Evolutionary conservation across 2,888 invertebrate genomes (phyloP).

Genomic region (Pharmacophagus antenor): DNA sequence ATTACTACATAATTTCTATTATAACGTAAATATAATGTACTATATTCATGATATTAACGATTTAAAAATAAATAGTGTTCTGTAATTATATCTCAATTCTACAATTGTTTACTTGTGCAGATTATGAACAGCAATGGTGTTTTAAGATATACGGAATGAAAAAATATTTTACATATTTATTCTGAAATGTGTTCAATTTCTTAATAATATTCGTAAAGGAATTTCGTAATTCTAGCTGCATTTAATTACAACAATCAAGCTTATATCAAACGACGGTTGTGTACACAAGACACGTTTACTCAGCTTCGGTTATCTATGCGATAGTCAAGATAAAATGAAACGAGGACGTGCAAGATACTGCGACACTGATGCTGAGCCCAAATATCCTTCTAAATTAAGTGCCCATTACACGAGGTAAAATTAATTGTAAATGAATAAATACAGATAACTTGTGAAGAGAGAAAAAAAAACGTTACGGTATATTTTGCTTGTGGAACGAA

Average conservation of each 20-base stretch:
- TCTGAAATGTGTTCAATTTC: neutral
- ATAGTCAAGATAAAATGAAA: conserved; percentile 30
- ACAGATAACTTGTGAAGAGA: too few relatives aligned
- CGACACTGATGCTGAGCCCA: conserved; percentile 28
- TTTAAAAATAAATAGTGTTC: neutral
- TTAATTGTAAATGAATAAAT: conserved; percentile 1
- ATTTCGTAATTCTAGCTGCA: conserved; percentile 27
- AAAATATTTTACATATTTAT: too few relatives aligned
- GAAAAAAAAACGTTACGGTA: too few relatives aligned
- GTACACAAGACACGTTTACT: conserved; percentile 29
- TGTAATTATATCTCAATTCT: neutral
- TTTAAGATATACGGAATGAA: too few relatives aligned
- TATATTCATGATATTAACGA: neutral
- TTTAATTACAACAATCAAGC: conserved; percentile 32
- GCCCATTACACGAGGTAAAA: neutral
- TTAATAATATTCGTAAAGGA: conserved; percentile 4
- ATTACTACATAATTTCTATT: neutral
- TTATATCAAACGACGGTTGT: conserved; percentile 27
- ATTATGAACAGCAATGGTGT: too few relatives aligned
- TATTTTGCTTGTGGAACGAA: too few relatives aligned
- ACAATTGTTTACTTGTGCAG: neutral
- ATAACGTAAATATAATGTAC: too few relatives aligned
- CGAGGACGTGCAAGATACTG: conserved; percentile 29
- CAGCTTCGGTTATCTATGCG: conserved; percentile 29
- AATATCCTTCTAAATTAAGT: conserved; percentile 29